phyloP scores from a whole-genome alignment of 2,797 vertebrate genomes.

The Clarias laeviceps region DNA sequence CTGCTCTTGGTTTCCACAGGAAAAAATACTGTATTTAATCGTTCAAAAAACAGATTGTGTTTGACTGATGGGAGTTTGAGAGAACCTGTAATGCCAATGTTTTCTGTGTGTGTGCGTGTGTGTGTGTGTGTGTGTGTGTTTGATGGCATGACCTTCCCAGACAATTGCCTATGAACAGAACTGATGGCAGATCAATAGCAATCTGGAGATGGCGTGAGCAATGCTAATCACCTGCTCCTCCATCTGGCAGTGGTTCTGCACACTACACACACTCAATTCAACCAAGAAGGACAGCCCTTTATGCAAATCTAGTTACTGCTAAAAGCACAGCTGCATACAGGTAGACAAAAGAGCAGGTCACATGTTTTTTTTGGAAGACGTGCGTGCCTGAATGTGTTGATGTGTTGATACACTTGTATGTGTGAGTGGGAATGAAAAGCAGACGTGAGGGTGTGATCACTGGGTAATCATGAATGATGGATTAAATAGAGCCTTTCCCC shows the following conservation, averaged over 20 bases:
- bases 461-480: slow-evolving; percentile 88
- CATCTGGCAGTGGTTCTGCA: slow-evolving; percentile 35
- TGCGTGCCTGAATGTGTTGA: not conserved
- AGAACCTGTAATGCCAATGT: slow-evolving; percentile 22
- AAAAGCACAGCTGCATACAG: not conserved
- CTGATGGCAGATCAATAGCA: slow-evolving; percentile 77
- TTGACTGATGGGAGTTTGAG: not conserved
- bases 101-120: slow-evolving; percentile 45
- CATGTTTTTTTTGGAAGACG: not conserved
- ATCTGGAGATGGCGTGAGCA: slow-evolving; percentile 70
- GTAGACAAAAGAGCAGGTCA: slow-evolving; percentile 7
- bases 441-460: slow-evolving; percentile 60
- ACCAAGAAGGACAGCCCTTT: not conserved
- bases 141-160: slow-evolving; percentile 49
- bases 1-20: not conserved
- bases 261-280: slow-evolving; percentile 29
- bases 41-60: not conserved
- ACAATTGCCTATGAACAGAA: slow-evolving; percentile 72
- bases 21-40: not conserved
- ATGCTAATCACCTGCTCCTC: slow-evolving; percentile 68
- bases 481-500: slow-evolving; percentile 70
- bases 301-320: not conserved
- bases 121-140: slow-evolving; percentile 47
- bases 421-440: slow-evolving; percentile 24
- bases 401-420: not conserved